Conservation (phyloP, 2,797 vertebrate genomes). For the Coilia nasus region DNA sequence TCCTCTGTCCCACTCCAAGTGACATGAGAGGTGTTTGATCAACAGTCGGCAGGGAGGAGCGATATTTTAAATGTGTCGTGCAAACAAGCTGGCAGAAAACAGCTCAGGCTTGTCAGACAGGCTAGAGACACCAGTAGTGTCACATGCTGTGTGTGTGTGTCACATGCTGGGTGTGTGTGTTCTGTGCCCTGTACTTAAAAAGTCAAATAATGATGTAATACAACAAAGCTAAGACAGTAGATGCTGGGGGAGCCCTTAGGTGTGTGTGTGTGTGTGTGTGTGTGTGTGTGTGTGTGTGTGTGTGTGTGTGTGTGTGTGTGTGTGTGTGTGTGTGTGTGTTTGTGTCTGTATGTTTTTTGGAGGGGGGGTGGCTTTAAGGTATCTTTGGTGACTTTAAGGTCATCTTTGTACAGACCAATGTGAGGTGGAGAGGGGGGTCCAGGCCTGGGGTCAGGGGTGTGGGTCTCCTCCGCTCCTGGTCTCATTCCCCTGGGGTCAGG, state of each 20-base stretch:
- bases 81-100: not conserved
- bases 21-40: constrained; percentile 26
- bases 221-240: no score
- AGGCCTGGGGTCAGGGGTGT: not conserved
- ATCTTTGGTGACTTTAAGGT: not conserved
- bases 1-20: not conserved
- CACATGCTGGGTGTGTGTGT: no score
- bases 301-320: no score
- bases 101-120: constrained; percentile 7
- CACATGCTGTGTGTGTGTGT: not conserved
- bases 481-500: not conserved
- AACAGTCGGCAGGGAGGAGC: not conserved
- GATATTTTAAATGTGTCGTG: not conserved
- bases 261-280: no score
- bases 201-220: no score
- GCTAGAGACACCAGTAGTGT: not conserved
- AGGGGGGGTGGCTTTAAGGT: not conserved
- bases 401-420: not conserved
- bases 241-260: no score
- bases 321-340: not conserved
- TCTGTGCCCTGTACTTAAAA: no score
- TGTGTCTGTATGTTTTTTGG: not conserved
- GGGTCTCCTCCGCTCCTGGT: not conserved
- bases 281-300: no score
- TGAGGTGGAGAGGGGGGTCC: not conserved